Evolutionary conservation across 1,140 invertebrate genomes (phyloP).

Genomic region (Aporrectodea caliginosa): DNA sequence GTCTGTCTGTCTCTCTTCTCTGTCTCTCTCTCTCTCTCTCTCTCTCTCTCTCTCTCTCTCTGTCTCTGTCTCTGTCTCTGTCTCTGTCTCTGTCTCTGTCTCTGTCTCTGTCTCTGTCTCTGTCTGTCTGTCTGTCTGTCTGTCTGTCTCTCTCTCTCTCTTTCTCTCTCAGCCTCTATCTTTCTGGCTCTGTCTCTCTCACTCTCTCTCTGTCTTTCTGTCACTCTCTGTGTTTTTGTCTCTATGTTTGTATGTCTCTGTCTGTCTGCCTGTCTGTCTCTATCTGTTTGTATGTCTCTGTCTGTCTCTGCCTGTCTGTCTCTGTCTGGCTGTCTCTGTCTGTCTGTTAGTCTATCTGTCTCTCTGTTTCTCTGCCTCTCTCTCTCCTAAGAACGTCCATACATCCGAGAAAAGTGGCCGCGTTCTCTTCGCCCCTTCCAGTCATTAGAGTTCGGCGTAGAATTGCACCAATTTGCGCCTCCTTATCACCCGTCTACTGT

Average conservation of each 20-base stretch:
- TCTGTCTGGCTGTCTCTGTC: too few relatives aligned
- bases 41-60: conserved; percentile 12
- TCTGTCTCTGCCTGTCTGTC: too few relatives aligned
- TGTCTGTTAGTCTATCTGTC: too few relatives aligned
- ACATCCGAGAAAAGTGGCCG: too few relatives aligned
- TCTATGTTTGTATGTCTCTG: background rate
- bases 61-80: conserved; percentile 21
- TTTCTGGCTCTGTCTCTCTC: conserved; percentile 22
- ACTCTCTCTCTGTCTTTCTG: conserved; percentile 24
- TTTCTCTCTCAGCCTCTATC: conserved; percentile 16
- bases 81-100: conserved; percentile 21
- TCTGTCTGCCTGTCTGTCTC: background rate
- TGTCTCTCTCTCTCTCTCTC: conserved; percentile 26
- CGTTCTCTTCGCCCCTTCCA: too few relatives aligned
- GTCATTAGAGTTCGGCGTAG: too few relatives aligned
- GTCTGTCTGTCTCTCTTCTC: background rate
- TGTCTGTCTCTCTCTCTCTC: conserved; percentile 19
- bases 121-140: conserved; percentile 16
- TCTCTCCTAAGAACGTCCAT: too few relatives aligned
- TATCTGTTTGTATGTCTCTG: background rate
- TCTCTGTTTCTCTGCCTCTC: too few relatives aligned
- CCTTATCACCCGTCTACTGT: too few relatives aligned
- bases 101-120: conserved; percentile 22
- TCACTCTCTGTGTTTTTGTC: conserved; percentile 11
- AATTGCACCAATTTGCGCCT: too few relatives aligned